Percentiles rank a stretch among this genome's conserved stretches.
Evolutionary conservation across 2,888 invertebrate species (phyloP).

Genomic region (Euclidia mi): DNA sequence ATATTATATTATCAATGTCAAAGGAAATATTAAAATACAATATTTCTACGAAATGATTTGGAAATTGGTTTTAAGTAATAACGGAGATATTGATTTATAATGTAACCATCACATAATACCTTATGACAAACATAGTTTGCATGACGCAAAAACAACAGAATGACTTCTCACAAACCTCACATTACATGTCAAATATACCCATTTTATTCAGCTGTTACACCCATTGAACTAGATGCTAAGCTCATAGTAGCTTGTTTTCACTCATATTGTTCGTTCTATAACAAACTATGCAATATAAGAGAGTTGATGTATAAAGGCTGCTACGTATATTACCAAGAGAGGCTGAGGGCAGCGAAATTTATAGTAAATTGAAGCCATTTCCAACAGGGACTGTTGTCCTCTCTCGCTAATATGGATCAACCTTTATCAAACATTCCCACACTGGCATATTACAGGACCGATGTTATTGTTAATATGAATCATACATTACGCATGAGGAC

Average conservation of each 20-base stretch:
- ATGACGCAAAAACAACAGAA: not conserved
- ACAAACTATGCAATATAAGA: conserved; percentile 20
- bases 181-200: conserved; percentile 15
- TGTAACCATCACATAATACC: not conserved
- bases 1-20: not conserved
- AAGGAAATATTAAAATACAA: not conserved
- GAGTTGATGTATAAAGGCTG: conserved; percentile 30
- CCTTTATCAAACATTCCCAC: conserved; percentile 46
- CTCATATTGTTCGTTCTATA: conserved; percentile 1
- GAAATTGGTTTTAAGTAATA: no score
- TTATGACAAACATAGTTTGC: no score
- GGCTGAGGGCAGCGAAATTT: conserved; percentile 36
- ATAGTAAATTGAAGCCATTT: conserved; percentile 38
- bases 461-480: conserved; percentile 23
- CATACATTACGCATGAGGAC: conserved; percentile 32
- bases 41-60: not conserved
- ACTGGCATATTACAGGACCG: conserved; percentile 20
- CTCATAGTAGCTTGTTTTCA: conserved; percentile 32
- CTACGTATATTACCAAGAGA: conserved; percentile 25
- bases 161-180: conserved; percentile 31
- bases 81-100: no score
- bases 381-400: conserved; percentile 21
- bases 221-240: conserved; percentile 31
- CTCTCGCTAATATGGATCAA: conserved; percentile 25
- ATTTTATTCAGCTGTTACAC: conserved; percentile 16